These are phyloP conservation scores for Actenoides hombroni DNA, from an alignment of 2,113 vertebrate species.

Conservation along the genomic window DNA sequence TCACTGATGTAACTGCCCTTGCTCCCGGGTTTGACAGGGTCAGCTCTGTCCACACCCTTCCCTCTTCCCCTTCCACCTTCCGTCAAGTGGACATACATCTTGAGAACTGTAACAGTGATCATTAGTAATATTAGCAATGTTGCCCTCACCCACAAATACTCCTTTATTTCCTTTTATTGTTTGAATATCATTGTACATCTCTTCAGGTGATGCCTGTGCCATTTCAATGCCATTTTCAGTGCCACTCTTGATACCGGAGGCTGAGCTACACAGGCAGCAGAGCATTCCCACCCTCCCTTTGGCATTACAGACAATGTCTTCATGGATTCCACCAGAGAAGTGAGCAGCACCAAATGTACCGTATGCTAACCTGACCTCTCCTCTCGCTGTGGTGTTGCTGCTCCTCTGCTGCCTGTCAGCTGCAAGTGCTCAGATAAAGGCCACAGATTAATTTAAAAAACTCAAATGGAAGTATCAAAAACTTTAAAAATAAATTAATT, in stretches of 20 bases:
- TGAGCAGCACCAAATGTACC: not conserved
- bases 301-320: not conserved
- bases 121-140: not conserved
- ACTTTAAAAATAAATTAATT: not conserved
- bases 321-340: not conserved
- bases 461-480: not conserved
- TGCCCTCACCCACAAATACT: not conserved
- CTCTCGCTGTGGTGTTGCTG: not conserved
- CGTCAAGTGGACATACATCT: not conserved
- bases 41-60: not conserved
- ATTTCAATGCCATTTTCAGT: not conserved
- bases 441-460: not conserved
- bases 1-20: not conserved
- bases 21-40: not conserved
- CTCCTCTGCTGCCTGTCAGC: not conserved
- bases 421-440: not conserved
- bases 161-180: not conserved
- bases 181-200: not conserved
- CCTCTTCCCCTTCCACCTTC: not conserved
- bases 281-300: not conserved
- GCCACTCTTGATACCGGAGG: not conserved
- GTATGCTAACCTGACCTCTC: not conserved
- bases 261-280: rapidly evolving
- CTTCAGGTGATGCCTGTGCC: not conserved
- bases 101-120: not conserved